Percentiles rank a stretch among this genome's conserved stretches.
These are phyloP conservation scores for Meghimatium bilineatum DNA, from an alignment of 2,888 invertebrate species.

Conservation along the genomic window DNA sequence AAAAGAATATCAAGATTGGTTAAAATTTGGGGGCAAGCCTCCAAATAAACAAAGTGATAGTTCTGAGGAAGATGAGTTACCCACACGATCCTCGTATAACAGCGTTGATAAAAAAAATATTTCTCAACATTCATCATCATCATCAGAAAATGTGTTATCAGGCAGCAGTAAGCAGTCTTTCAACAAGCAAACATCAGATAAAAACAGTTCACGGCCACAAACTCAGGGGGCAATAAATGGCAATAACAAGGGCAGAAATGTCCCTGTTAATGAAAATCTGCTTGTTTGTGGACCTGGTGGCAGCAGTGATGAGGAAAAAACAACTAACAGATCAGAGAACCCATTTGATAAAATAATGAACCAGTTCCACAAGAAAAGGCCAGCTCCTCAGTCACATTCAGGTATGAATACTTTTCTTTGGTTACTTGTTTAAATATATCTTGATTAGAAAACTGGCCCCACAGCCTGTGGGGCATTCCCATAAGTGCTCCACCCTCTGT, in stretches of 20 bases:
- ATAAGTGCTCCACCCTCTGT: no score
- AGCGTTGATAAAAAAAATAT: not conserved
- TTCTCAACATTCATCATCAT: not conserved
- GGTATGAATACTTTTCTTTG: conserved; percentile 10
- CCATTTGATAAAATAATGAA: conserved; percentile 43
- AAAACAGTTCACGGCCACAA: not conserved
- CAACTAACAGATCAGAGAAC: not conserved
- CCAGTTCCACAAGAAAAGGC: conserved; percentile 57
- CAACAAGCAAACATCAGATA: conserved; percentile 1
- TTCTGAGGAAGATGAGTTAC: conserved; percentile 23
- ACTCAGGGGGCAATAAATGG: not conserved
- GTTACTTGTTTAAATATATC: no score
- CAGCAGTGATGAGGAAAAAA: conserved; percentile 14
- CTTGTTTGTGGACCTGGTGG: conserved; percentile 43
- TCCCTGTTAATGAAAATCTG: conserved; percentile 42
- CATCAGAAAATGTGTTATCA: not conserved
- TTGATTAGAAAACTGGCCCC: no score
- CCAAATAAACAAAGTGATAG: not conserved
- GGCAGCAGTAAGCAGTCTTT: conserved; percentile 28
- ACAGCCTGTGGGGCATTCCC: no score
- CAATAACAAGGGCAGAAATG: not conserved
- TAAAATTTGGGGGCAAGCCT: conserved; percentile 53
- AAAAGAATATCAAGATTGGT: conserved; percentile 58
- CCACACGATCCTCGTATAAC: not conserved
- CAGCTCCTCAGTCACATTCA: conserved; percentile 25